Evolutionary conservation across 1,140 invertebrate species (phyloP), one percentile per base, ranked within the genome.

Genomic region (Olivierus martensii): DNA sequence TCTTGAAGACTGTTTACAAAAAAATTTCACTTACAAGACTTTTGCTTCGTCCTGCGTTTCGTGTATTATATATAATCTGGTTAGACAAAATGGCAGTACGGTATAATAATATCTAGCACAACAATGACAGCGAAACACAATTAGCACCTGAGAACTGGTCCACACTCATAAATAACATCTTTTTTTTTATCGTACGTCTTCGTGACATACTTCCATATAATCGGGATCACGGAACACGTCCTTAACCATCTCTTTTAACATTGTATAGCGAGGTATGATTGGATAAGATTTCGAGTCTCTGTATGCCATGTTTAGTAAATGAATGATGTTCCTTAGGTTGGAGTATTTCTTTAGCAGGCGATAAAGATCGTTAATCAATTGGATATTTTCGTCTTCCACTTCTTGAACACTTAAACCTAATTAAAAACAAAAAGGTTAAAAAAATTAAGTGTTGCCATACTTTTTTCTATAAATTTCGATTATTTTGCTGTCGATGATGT

Each of bases 191-290:
- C 39, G 14, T 41, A 41, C 52, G 38, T 60, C 62, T 59, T 92
- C 88, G 67, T 92, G 88, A 70, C 87, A 91, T 44, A 93, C 86
- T 73, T 92, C 89, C 83, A 92, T 89, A 72, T 91, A 93, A 69
- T 88, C 84, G 6, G 87, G 87, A 72, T 91, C 83, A 61, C 88
- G 80, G 79, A 91, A 86, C 60, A 91, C 87, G 64, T 87, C 84
- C 71, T 90, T 91, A 65, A 93, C 91, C 86, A 94, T 89, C 65
- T 91, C 87, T 70, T 93, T 93, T 46, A 94, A 75, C 75, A 94
- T 87, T 44, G 83, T 84, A 73, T 93, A 94, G 44, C 88, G 79
- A 14, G 88, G 87, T 63, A 93, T 83, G 70, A 93, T 87, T 38
- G 89, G 89, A 67, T 91, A 92, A 62, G 89, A 76, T 70, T 91